Evolutionary conservation across 2,888 invertebrate genomes (phyloP).

Genomic region (Agrypnus murinus): DNA sequence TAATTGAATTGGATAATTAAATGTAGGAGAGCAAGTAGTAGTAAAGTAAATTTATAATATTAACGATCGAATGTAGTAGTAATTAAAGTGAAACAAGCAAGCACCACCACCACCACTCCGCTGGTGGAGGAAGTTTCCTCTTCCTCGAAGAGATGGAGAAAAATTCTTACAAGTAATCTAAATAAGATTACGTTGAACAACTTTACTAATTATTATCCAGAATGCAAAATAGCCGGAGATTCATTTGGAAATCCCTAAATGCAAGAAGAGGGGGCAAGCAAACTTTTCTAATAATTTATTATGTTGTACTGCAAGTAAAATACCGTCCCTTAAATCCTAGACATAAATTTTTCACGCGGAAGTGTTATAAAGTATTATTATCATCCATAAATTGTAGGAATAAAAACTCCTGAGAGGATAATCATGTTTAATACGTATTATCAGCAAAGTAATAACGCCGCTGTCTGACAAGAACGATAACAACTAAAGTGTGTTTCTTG

Average conservation of each 20-base stretch:
- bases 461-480: constrained; percentile 50
- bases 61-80: background rate
- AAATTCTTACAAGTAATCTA: constrained; percentile 12
- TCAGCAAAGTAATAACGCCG: constrained; percentile 49
- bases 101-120: too few species aligned
- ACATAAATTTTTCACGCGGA: constrained; percentile 47
- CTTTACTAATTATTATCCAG: constrained; percentile 27
- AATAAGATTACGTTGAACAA: constrained; percentile 11
- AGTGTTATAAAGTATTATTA: constrained; percentile 49
- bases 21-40: background rate
- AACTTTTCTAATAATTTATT: constrained; percentile 42
- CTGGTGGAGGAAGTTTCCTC: background rate
- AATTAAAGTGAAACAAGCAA: constrained; percentile 12
- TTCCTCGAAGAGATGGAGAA: constrained; percentile 1
- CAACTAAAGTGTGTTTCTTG: constrained; percentile 48
- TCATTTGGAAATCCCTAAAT: constrained; percentile 12
- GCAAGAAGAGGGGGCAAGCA: constrained; percentile 2
- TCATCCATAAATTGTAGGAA: constrained; percentile 49
- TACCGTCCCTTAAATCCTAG: constrained; percentile 40
- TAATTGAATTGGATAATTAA: constrained; percentile 17
- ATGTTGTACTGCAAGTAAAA: constrained; percentile 39
- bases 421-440: constrained; percentile 51
- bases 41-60: constrained; percentile 6
- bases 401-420: constrained; percentile 51
- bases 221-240: constrained; percentile 26